Evolutionary conservation across 2,113 vertebrate species (phyloP).

Genomic region (Nasalis larvatus): DNA sequence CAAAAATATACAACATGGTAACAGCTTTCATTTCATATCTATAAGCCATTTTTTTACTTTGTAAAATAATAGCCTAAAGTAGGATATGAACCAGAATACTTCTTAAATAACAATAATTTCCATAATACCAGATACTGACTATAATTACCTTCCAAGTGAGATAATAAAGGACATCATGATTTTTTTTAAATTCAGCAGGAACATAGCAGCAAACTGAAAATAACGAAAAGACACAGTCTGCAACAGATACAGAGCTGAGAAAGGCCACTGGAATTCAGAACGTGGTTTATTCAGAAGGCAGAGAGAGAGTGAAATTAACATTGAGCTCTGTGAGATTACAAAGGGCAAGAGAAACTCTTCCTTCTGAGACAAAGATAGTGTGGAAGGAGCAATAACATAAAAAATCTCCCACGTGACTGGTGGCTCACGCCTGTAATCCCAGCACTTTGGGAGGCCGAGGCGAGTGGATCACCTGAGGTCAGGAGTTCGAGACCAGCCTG

Average conservation of each 20-base stretch:
- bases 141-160: neutral
- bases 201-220: neutral
- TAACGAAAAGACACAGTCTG: neutral
- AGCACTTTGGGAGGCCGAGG: no score
- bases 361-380: neutral
- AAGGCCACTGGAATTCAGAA: neutral
- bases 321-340: neutral
- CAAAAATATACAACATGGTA: neutral
- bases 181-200: neutral
- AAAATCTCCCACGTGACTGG: neutral
- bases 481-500: no score
- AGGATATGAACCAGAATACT: neutral
- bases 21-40: neutral
- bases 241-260: neutral
- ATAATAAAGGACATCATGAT: neutral
- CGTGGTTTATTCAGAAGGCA: neutral
- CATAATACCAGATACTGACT: neutral
- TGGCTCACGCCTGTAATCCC: no score
- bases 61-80: conserved; percentile 6
- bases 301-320: neutral
- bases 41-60: neutral
- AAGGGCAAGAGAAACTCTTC: neutral
- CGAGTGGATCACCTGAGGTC: no score
- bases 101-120: conserved; percentile 6
- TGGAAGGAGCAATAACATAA: neutral